Conservation (phyloP, 2,113 vertebrate species). For the Notarius lentiginosus region DNA sequence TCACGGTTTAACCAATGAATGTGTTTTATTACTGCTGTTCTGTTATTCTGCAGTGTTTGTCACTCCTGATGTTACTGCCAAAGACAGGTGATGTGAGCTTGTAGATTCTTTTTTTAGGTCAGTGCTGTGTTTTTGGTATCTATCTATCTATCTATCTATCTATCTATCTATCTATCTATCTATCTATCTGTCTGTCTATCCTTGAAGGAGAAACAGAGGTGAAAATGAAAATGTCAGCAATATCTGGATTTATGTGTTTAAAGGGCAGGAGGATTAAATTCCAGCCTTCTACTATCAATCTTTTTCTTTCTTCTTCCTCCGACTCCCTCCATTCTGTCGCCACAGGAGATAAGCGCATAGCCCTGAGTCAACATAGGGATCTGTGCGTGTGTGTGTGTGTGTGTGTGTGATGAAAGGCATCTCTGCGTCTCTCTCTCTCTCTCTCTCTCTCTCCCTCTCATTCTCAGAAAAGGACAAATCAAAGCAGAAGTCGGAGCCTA, state of each 20-base stretch:
- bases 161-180: neutral
- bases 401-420: constrained; percentile 67
- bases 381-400: neutral
- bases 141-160: neutral
- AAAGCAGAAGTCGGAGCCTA: constrained; percentile 66
- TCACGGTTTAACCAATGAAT: too few species aligned
- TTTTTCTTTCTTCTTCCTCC: constrained; percentile 41
- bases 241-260: constrained; percentile 10
- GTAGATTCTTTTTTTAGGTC: too few species aligned
- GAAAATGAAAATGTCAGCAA: neutral
- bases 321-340: constrained; percentile 40
- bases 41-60: neutral
- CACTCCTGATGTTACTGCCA: too few species aligned
- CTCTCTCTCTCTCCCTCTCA: too few species aligned
- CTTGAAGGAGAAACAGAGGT: neutral
- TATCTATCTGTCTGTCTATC: constrained; percentile 1
- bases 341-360: constrained; percentile 29
- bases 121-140: neutral
- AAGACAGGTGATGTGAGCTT: too few species aligned
- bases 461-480: constrained; percentile 65
- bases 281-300: neutral
- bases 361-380: constrained; percentile 37
- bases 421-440: constrained; percentile 54
- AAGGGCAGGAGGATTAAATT: constrained; percentile 22
- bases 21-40: too few species aligned